Base-by-base conservation (phyloP, 2,797 vertebrate genomes). In the Channallabes apus region DNA sequence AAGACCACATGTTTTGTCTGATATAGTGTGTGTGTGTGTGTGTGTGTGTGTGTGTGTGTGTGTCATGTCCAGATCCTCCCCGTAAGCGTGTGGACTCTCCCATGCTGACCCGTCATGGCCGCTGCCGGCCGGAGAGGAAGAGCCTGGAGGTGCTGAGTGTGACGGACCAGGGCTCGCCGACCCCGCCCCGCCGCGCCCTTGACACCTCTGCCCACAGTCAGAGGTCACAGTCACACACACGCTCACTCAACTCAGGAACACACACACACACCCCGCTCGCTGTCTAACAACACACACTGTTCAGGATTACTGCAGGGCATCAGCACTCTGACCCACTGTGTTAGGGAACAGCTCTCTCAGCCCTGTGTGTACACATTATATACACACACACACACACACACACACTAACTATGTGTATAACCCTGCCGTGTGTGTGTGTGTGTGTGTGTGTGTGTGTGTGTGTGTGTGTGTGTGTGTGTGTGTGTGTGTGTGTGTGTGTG, bases 41-140 rank as follows among this genome's bases (percentile, higher is more conserved):
- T n/a, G 58, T 38, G 18, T 38, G 56, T 77, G 9, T 56, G 6
- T 85, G 65, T 86, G 8, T 88, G 29, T 71, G 14, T 84, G 32
- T 67, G 78, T n/a, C 76, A 73, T 87, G 78, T 80, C 80, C 46
- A 94, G 95, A 96, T 88, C 95, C 95, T 1, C 94, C 94, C 14
- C 94, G 96, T 88, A 98, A 98, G 88, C 95, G 97, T 0, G 97
- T 98, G 73, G 97, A 98, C 92, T 98, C 97, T 0, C 97, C 97
- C 18, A 97, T 98, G 97, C 87, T 98, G 91, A 96, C 96, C 7
- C 95, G 97, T 32, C 96, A 98, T 0, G 96, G 96, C n/a, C 97
- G 97, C 82, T 95, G 95, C 81, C 94, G 97, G n/a, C 97, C 97
- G 0, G 97, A 97, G 90, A 94, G 97, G 88, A 98, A 97, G 88